These are phyloP conservation scores for Epinephelus lanceolatus DNA, from an alignment of 2,113 vertebrate species.

Conservation along the genomic window DNA sequence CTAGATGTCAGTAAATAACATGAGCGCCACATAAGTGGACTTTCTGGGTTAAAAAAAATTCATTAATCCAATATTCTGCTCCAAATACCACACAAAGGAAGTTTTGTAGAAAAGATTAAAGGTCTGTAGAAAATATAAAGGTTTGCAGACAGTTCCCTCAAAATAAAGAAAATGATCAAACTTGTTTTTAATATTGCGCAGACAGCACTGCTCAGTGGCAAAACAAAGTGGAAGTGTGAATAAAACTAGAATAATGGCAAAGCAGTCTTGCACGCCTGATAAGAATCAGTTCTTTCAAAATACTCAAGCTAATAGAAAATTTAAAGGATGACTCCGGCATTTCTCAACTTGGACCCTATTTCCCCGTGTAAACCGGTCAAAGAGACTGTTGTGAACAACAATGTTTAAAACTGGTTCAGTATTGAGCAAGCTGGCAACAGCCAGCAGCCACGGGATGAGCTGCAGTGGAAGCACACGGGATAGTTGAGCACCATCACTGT, in stretches of 20 bases:
- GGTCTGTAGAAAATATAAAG: not conserved
- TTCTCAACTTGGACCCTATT: too few species aligned
- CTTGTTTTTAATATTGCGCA: not conserved
- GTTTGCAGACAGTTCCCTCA: not conserved
- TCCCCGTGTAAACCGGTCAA: too few species aligned
- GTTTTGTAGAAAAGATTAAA: not conserved
- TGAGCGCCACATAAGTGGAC: not conserved
- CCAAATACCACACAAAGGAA: not conserved
- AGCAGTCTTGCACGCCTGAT: not conserved
- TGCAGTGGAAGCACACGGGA: too few species aligned
- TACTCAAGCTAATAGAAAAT: not conserved
- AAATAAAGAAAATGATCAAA: not conserved
- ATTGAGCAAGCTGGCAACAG: too few species aligned
- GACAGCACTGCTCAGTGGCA: not conserved
- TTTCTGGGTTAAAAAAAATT: not conserved
- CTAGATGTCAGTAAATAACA: slow-evolving; percentile 25
- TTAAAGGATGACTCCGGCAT: not conserved
- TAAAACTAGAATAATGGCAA: not conserved
- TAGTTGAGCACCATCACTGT: too few species aligned
- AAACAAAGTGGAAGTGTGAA: not conserved
- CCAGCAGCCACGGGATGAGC: too few species aligned
- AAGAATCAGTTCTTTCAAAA: not conserved
- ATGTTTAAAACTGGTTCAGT: too few species aligned
- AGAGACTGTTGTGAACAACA: too few species aligned
- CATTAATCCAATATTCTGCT: not conserved